These are phyloP conservation scores for Pomacea maculata DNA, from an alignment of 1,140 invertebrate species.

Conservation along the genomic window DNA sequence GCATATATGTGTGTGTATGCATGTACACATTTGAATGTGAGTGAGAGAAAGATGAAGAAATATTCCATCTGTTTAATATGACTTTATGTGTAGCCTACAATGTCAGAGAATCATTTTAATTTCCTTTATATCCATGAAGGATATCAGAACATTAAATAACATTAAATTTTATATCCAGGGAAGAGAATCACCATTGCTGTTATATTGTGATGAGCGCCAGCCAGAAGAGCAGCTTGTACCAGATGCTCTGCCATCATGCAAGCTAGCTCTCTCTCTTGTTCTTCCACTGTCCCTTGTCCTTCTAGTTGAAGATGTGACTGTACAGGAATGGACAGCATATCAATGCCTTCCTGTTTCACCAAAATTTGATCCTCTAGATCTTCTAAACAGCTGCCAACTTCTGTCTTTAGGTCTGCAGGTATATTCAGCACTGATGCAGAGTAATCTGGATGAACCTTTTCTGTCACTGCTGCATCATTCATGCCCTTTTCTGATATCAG, in stretches of 20 bases:
- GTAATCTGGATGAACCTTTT: not conserved
- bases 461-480: not conserved
- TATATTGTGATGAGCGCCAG: slow-evolving; percentile 59
- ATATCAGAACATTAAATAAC: not conserved
- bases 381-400: slow-evolving; percentile 42
- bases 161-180: slow-evolving; percentile 56
- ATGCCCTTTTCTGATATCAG: slow-evolving; percentile 2
- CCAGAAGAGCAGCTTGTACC: slow-evolving; percentile 60
- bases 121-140: too few relatives aligned
- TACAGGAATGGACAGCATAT: slow-evolving; percentile 43
- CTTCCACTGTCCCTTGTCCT: slow-evolving; percentile 37
- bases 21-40: too few relatives aligned
- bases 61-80: too few relatives aligned
- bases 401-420: slow-evolving; percentile 46
- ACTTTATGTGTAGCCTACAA: too few relatives aligned
- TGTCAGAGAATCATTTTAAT: too few relatives aligned
- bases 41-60: too few relatives aligned
- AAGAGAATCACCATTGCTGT: slow-evolving; percentile 57
- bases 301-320: slow-evolving; percentile 40
- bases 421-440: slow-evolving; percentile 8
- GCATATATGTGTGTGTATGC: too few relatives aligned
- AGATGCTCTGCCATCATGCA: slow-evolving; percentile 57
- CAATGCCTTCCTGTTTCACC: slow-evolving; percentile 20
- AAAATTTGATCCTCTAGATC: slow-evolving; percentile 36
- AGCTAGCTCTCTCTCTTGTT: slow-evolving; percentile 49